Evolutionary conservation across 2,888 invertebrate species (phyloP).

Genomic region (Ashinkailepas kermadecensis): DNA sequence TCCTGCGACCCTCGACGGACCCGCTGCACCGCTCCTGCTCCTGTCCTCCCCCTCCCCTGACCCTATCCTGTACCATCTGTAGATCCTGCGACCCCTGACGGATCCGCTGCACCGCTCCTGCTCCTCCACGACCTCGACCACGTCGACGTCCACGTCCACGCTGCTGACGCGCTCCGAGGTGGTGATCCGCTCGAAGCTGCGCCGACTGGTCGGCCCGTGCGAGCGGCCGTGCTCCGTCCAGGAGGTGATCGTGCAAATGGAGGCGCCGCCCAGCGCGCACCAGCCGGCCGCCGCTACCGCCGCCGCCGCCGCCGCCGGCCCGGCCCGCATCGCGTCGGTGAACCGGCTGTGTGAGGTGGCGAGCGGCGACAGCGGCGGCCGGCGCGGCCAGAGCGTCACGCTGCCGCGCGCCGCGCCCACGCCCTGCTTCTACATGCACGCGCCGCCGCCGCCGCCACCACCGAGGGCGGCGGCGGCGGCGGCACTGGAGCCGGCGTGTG

Average conservation of each 20-base stretch:
- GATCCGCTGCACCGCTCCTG: neutral
- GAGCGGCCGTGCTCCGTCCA: slow-evolving; percentile 14
- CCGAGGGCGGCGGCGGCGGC: neutral
- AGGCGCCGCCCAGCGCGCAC: neutral
- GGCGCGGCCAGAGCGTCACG: neutral
- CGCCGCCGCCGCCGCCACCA: neutral
- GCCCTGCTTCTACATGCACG: slow-evolving; percentile 20
- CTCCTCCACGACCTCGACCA: neutral
- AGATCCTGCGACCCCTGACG: neutral
- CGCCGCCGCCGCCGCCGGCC: neutral
- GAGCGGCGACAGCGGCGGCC: neutral
- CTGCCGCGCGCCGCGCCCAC: slow-evolving; percentile 17
- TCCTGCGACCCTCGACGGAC: neutral
- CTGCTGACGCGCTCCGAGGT: slow-evolving; percentile 8
- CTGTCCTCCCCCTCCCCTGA: neutral
- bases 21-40: neutral
- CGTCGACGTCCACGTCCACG: neutral
- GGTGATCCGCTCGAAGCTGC: slow-evolving; percentile 6
- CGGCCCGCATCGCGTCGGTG: neutral
- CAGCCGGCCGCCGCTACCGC: neutral
- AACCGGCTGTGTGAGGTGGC: slow-evolving; percentile 10
- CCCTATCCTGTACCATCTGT: neutral
- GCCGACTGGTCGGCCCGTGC: neutral
- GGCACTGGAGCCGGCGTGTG: neutral
- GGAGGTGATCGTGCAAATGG: neutral